Percentiles rank a stretch among this genome's conserved stretches.
Evolutionary conservation across 2,888 invertebrate species (phyloP).

Genomic region (Rhopalosiphum nymphaeae): DNA sequence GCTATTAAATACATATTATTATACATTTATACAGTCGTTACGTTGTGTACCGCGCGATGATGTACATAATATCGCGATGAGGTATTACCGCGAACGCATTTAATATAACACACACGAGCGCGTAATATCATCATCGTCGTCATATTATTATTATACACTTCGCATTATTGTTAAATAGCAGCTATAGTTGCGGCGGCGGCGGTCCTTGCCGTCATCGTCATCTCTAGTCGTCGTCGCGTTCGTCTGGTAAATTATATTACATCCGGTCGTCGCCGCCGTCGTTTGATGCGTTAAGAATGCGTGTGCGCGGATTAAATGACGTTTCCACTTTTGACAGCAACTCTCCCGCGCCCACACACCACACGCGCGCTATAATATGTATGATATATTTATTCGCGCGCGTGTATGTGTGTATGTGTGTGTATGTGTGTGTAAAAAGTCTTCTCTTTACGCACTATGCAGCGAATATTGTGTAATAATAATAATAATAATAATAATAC

Average conservation of each 20-base stretch:
- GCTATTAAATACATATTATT: constrained; percentile 8
- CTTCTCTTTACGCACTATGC: neutral
- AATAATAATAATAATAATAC: neutral
- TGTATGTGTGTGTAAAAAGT: neutral
- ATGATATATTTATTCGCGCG: neutral
- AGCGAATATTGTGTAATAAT: neutral
- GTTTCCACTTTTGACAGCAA: constrained; percentile 59
- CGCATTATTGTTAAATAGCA: neutral
- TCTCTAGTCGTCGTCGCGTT: constrained; percentile 8
- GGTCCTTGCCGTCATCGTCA: neutral
- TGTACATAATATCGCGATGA: neutral
- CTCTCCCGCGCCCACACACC: neutral
- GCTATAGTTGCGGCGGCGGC: neutral
- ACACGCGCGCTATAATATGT: neutral
- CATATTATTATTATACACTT: neutral
- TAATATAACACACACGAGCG: neutral
- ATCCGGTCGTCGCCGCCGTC: constrained; percentile 33
- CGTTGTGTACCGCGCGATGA: neutral
- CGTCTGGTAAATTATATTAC: constrained; percentile 53
- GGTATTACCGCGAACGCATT: neutral
- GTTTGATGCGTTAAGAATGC: constrained; percentile 42
- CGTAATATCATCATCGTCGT: neutral
- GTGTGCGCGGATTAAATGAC: constrained; percentile 44
- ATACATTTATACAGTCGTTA: neutral
- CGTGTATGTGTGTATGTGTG: too few relatives aligned